These are phyloP conservation scores for Gila orcuttii DNA, from an alignment of 2,113 vertebrate species.

Conservation along the genomic window DNA sequence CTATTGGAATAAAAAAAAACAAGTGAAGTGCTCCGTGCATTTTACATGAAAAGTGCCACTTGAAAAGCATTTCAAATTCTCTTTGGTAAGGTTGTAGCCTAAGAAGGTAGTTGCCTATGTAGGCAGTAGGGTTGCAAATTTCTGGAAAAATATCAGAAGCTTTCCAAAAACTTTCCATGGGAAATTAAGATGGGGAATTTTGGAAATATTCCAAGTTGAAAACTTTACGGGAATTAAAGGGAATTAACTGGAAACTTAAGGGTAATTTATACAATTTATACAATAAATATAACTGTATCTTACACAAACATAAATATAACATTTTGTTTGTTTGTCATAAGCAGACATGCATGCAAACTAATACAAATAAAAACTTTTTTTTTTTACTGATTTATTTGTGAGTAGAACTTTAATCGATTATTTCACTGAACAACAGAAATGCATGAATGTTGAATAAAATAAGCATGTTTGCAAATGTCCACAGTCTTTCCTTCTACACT, in stretches of 20 bases:
- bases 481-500: conserved; percentile 58
- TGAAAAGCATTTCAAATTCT: background rate
- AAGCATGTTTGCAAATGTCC: conserved; percentile 59
- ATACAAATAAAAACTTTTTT: too few species aligned
- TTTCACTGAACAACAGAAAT: too few species aligned
- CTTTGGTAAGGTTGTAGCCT: background rate
- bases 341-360: too few species aligned
- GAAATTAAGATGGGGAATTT: too few species aligned
- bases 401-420: too few species aligned
- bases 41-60: background rate
- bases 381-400: too few species aligned
- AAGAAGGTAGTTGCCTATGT: background rate
- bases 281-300: too few species aligned
- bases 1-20: background rate
- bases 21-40: background rate
- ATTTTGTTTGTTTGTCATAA: too few species aligned
- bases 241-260: background rate
- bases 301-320: too few species aligned
- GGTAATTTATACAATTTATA: too few species aligned
- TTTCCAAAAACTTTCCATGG: background rate
- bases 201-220: background rate
- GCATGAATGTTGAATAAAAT: too few species aligned
- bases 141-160: background rate
- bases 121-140: background rate
- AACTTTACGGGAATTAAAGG: background rate